Conservation (phyloP, 2,888 invertebrate genomes). For the Caenorhabditis macrosperma region DNA sequence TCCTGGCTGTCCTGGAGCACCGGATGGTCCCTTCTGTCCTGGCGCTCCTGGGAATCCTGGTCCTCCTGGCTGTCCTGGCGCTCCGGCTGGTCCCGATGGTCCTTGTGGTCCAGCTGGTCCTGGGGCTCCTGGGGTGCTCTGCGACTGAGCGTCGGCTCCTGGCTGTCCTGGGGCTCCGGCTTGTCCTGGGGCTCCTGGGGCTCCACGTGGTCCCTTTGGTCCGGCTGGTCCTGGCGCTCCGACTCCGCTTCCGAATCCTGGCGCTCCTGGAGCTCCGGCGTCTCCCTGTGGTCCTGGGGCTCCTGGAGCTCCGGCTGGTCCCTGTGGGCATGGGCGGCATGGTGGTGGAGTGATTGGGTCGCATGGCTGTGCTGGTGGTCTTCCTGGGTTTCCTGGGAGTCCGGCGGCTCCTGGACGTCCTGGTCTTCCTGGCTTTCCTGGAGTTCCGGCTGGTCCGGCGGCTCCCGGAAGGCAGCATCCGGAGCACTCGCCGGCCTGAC, state of each 20-base stretch:
- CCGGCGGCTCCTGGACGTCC: constrained; percentile 68
- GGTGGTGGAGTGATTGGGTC: constrained; percentile 69
- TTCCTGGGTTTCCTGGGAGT: constrained; percentile 68
- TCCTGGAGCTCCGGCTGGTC: constrained; percentile 71
- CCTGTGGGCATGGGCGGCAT: constrained; percentile 69
- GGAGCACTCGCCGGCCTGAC: constrained; percentile 68
- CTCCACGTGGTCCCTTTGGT: constrained; percentile 62
- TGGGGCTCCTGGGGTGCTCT: constrained; percentile 67
- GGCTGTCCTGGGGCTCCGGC: constrained; percentile 70
- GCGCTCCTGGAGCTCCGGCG: constrained; percentile 69
- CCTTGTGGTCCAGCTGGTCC: constrained; percentile 64
- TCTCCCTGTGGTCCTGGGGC: constrained; percentile 66
- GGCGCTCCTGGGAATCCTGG: constrained; percentile 61
- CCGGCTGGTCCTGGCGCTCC: constrained; percentile 66
- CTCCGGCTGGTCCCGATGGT: constrained; percentile 66
- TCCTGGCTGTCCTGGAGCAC: constrained; percentile 65
- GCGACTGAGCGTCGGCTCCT: constrained; percentile 60
- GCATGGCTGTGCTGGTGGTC: constrained; percentile 58
- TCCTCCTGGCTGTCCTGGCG: constrained; percentile 58
- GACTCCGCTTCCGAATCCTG: constrained; percentile 63
- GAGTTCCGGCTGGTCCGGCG: constrained; percentile 66
- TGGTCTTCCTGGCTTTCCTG: constrained; percentile 68
- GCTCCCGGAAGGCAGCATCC: constrained; percentile 74
- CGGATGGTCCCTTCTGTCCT: constrained; percentile 67
- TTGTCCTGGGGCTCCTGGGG: constrained; percentile 62